Evolutionary conservation across 2,888 invertebrate genomes (phyloP).

Genomic region (Melanotus villosus): DNA sequence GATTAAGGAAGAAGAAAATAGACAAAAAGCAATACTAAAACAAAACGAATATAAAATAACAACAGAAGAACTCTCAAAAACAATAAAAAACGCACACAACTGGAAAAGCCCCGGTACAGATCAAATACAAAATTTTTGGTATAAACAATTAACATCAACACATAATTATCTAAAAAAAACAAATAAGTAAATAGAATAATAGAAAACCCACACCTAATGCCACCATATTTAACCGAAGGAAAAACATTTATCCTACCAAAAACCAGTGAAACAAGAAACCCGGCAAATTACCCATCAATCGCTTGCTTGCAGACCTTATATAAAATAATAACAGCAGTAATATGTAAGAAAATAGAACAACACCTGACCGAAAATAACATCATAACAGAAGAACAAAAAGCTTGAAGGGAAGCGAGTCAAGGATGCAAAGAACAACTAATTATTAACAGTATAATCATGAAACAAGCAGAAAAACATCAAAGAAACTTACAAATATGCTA

Average conservation of each 20-base stretch:
- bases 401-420: not conserved
- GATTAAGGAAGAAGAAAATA: too few relatives aligned
- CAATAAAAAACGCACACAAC: not conserved
- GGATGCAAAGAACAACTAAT: not conserved
- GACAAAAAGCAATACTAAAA: not conserved
- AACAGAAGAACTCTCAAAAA: not conserved
- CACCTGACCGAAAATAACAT: constrained; percentile 3
- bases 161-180: not conserved
- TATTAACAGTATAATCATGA: too few relatives aligned
- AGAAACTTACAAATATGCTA: not conserved
- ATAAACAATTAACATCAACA: constrained; percentile 6
- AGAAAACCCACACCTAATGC: not conserved
- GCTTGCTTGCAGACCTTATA: not conserved
- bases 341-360: constrained; percentile 5
- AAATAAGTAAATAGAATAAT: not conserved
- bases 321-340: not conserved
- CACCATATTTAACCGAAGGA: not conserved
- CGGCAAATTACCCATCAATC: not conserved
- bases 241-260: not conserved
- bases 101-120: not conserved
- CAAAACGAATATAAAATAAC: not conserved
- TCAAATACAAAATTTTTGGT: not conserved
- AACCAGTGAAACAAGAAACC: not conserved
- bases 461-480: too few relatives aligned
- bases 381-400: not conserved